Conservation (phyloP, 2,888 invertebrate species). For the Acanthosepion pharaonis region DNA sequence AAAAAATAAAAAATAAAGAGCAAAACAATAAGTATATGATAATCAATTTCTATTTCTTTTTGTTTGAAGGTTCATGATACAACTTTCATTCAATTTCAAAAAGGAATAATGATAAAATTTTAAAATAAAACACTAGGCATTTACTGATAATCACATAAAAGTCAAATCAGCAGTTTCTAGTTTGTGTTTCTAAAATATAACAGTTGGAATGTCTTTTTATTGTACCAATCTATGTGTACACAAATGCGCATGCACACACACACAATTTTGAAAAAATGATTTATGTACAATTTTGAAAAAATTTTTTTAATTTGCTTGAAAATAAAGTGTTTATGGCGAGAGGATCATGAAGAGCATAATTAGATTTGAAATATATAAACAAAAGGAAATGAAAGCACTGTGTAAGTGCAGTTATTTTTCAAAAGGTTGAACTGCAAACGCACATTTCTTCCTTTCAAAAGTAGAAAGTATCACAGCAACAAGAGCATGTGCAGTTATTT, state of each 20-base stretch:
- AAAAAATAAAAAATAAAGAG: too few relatives aligned
- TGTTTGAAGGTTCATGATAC: background rate
- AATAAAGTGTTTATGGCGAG: background rate
- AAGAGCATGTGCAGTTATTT: background rate
- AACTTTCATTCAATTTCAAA: background rate
- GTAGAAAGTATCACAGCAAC: constrained; percentile 4
- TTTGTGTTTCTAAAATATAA: background rate
- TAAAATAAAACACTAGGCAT: background rate
- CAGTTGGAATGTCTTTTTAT: background rate
- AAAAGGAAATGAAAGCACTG: background rate
- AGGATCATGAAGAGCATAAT: background rate
- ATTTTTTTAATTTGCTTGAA: background rate
- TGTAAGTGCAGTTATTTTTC: background rate
- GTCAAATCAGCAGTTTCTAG: background rate
- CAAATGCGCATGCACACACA: background rate
- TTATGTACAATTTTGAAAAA: background rate
- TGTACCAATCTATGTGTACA: background rate
- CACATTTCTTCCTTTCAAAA: background rate
- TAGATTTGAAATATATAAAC: background rate
- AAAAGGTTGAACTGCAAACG: background rate
- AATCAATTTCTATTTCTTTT: background rate
- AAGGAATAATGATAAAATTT: background rate
- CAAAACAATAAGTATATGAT: background rate
- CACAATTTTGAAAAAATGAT: background rate
- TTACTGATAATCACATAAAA: background rate